Percentiles rank a stretch among this genome's conserved stretches.
phyloP scores from a whole-genome alignment of 2,113 vertebrate genomes.

The Nothobranchius furzeri region DNA sequence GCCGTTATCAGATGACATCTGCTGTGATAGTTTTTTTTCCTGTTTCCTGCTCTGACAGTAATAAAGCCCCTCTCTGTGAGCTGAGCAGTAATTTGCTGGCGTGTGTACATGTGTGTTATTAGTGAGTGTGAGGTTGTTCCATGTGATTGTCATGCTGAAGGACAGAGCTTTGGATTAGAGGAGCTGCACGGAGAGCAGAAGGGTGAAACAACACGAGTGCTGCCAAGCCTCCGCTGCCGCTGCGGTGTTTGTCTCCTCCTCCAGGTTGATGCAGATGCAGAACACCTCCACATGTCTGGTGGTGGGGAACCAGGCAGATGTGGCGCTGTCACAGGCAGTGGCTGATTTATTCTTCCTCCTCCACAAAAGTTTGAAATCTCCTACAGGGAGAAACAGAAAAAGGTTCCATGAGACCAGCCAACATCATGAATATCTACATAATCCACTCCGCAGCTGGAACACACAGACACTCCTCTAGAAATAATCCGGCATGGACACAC shows the following conservation, averaged over 20 bases:
- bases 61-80: constrained; percentile 33
- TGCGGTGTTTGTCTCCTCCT: constrained; percentile 18
- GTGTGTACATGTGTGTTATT: constrained; percentile 31
- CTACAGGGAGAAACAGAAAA: constrained; percentile 19
- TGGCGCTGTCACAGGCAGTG: constrained; percentile 3
- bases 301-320: constrained; percentile 8
- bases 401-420: constrained; percentile 37
- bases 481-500: constrained; percentile 67
- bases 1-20: constrained; percentile 56
- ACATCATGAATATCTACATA: constrained; percentile 52
- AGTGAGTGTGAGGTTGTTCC: constrained; percentile 32
- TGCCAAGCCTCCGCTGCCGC: constrained; percentile 54
- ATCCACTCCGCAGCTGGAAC: constrained; percentile 72
- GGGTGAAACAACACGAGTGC: constrained; percentile 50
- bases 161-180: constrained; percentile 65
- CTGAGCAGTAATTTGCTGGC: constrained; percentile 53
- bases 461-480: constrained; percentile 54
- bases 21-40: constrained; percentile 66
- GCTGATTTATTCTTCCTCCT: constrained; percentile 5
- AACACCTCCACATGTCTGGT: constrained; percentile 12
- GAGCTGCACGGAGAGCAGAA: constrained; percentile 37
- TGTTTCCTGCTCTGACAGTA: constrained; percentile 15
- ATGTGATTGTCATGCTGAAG: constrained; percentile 66
- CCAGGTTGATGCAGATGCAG: constrained; percentile 13
- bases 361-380: constrained; percentile 26